phyloP scores from a whole-genome alignment of 1,140 invertebrate genomes.

The Centruroides vittatus region DNA sequence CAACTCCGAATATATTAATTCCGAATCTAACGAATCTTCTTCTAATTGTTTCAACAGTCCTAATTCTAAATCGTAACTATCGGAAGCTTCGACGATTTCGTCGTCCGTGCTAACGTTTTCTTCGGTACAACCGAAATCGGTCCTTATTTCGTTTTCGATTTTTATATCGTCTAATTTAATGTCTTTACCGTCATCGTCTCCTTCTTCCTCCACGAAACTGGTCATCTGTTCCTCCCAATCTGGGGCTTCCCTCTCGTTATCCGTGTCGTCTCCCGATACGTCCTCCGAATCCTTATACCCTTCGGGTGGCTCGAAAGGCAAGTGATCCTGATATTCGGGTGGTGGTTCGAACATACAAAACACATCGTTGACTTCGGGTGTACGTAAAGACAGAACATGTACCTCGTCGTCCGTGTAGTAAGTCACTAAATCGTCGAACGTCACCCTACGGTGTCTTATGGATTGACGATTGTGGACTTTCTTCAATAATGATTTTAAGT shows the following conservation, averaged over 20 bases:
- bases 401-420: conserved; percentile 10
- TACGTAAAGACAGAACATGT: conserved; percentile 3
- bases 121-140: neutral
- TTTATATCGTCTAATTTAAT: too few relatives aligned
- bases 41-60: neutral
- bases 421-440: conserved; percentile 12
- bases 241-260: conserved; percentile 2
- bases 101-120: neutral
- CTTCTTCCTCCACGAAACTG: conserved; percentile 9
- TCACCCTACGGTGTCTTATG: conserved; percentile 2
- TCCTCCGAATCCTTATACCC: conserved; percentile 7
- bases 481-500: conserved; percentile 12
- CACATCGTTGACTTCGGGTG: conserved; percentile 5
- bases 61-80: neutral
- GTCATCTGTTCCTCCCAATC: conserved; percentile 5
- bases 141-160: neutral
- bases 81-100: neutral
- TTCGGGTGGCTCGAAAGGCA: conserved; percentile 13
- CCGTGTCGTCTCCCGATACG: neutral
- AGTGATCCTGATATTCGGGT: conserved; percentile 11
- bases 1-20: too few relatives aligned
- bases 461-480: neutral
- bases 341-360: conserved; percentile 15
- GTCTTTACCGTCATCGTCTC: conserved; percentile 3
- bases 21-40: neutral